phyloP scores from a whole-genome alignment of 2,797 vertebrate species.

The Brachymystax lenok region DNA sequence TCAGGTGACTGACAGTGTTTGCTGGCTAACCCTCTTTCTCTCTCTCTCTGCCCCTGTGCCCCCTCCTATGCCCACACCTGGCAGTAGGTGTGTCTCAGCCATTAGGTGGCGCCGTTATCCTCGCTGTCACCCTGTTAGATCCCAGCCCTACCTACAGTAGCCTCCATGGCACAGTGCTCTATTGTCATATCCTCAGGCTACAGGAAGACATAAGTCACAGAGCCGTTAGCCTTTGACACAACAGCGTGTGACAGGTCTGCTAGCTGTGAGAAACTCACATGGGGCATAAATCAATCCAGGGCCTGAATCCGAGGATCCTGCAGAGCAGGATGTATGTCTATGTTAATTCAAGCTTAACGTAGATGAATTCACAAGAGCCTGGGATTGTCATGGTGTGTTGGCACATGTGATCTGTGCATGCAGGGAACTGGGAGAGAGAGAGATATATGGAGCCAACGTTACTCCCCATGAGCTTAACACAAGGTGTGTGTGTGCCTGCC shows the following conservation, averaged over 20 bases:
- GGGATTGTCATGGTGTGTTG: conserved; percentile 53
- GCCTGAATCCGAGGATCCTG: conserved; percentile 50
- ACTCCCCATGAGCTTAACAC: conserved; percentile 63
- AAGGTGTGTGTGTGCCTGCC: too few species aligned
- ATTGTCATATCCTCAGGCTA: conserved; percentile 44
- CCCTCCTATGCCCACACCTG: conserved; percentile 9
- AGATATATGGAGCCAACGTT: not conserved
- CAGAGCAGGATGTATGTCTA: conserved; percentile 45
- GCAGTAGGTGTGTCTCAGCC: conserved; percentile 37
- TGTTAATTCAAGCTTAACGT: conserved; percentile 54
- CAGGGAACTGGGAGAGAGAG: conserved; percentile 1
- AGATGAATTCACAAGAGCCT: conserved; percentile 49
- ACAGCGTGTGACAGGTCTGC: conserved; percentile 28
- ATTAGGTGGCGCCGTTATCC: conserved; percentile 61
- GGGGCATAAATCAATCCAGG: conserved; percentile 57
- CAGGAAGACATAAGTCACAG: conserved; percentile 39
- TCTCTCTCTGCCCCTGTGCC: conserved; percentile 18
- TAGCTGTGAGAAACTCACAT: conserved; percentile 52
- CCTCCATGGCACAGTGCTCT: conserved; percentile 24
- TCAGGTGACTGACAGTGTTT: conserved; percentile 24
- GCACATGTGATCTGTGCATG: conserved; percentile 60
- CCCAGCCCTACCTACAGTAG: conserved; percentile 32
- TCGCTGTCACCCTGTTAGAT: conserved; percentile 29
- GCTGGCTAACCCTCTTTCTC: conserved; percentile 19
- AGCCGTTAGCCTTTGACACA: not conserved